A percentile compares a stretch with the other conserved stretches of the same genome.
These are phyloP conservation scores for Sinhomidia bicolor DNA, from an alignment of 2,888 invertebrate species.

Conservation along the genomic window DNA sequence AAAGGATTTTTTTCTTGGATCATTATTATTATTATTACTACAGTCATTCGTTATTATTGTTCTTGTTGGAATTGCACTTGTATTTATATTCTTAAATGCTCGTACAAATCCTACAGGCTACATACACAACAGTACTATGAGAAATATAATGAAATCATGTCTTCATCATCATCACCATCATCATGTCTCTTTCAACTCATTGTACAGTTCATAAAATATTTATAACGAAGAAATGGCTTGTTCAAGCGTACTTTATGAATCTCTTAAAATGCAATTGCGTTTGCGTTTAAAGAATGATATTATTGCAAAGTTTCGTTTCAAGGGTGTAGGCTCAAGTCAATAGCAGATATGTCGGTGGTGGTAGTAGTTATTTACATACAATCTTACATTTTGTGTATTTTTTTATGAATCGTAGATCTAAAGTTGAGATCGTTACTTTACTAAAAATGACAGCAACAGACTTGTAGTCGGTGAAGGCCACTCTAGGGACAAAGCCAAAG, in stretches of 20 bases:
- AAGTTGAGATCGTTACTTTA: slow-evolving; percentile 59
- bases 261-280: slow-evolving; percentile 27
- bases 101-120: not conserved
- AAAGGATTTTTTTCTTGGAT: slow-evolving; percentile 11
- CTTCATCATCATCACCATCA: not conserved
- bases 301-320: slow-evolving; percentile 2
- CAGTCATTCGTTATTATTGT: too few species aligned
- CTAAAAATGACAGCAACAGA: slow-evolving; percentile 68
- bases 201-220: too few species aligned
- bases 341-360: not conserved
- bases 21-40: not conserved
- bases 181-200: not conserved
- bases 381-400: slow-evolving; percentile 24
- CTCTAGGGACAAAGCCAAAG: slow-evolving; percentile 58
- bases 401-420: slow-evolving; percentile 58
- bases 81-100: not conserved
- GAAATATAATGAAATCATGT: slow-evolving; percentile 44
- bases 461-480: slow-evolving; percentile 68
- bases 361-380: slow-evolving; percentile 12
- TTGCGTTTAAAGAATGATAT: not conserved
- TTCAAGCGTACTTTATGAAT: slow-evolving; percentile 12
- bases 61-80: not conserved
- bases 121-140: not conserved
- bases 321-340: slow-evolving; percentile 50
- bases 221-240: not conserved